phyloP scores from a whole-genome alignment of 2,113 vertebrate genomes.

The Pipra filicauda region DNA sequence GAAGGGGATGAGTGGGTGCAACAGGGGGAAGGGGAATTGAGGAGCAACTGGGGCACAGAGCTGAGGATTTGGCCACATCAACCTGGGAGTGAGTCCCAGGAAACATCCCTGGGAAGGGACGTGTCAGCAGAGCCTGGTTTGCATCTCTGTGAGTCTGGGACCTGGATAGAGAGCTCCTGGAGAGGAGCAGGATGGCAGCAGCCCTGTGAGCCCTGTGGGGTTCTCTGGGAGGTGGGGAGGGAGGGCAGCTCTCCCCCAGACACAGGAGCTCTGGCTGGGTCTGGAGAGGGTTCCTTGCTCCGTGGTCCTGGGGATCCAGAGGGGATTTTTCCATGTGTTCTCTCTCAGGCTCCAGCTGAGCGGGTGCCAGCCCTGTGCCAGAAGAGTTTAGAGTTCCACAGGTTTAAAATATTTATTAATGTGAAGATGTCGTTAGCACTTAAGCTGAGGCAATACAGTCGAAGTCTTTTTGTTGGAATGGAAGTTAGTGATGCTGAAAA shows the following conservation, averaged over 20 bases:
- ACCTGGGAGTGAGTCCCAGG: not conserved
- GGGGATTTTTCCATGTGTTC: not conserved
- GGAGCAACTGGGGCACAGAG: not conserved
- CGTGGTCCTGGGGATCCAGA: not conserved
- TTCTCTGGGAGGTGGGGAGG: not conserved
- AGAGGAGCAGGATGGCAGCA: not conserved
- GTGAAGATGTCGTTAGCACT: slow-evolving; percentile 66
- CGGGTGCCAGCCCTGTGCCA: not conserved
- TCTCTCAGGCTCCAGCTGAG: not conserved
- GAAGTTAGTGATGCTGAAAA: slow-evolving; percentile 71
- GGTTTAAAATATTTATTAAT: slow-evolving; percentile 72
- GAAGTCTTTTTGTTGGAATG: slow-evolving; percentile 50
- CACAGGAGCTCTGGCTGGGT: not conserved
- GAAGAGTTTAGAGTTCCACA: slow-evolving; percentile 52
- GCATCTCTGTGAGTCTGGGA: rapidly evolving
- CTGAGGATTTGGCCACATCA: not conserved
- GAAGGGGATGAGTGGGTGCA: not conserved
- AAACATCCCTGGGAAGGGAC: not conserved
- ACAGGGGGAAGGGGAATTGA: not conserved
- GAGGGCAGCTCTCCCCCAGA: no score
- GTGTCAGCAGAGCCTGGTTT: not conserved
- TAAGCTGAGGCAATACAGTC: slow-evolving; percentile 51
- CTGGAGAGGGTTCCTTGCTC: not conserved
- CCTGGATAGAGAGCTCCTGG: rapidly evolving
- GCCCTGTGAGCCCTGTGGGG: rapidly evolving